Conservation (phyloP, 2,888 invertebrate genomes). For the Hesperia comma region DNA sequence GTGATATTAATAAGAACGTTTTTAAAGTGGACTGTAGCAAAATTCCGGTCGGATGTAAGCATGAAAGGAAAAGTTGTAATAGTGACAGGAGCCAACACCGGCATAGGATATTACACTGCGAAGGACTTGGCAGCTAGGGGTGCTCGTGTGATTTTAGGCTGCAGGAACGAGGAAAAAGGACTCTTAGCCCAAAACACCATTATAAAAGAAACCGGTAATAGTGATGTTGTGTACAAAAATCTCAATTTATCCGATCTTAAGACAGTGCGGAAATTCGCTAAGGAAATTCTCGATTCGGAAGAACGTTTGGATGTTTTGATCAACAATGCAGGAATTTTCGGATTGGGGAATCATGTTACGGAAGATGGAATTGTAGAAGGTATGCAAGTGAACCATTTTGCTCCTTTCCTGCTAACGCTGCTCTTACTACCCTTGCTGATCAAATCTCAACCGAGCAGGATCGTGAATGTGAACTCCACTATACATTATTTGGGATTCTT, state of each 20-base stretch:
- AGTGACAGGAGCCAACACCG: slow-evolving; percentile 63
- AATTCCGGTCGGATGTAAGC: slow-evolving; percentile 46
- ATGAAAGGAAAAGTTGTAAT: slow-evolving; percentile 60
- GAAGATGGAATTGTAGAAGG: slow-evolving; percentile 92
- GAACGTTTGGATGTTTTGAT: slow-evolving; percentile 89
- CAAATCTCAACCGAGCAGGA: slow-evolving; percentile 87
- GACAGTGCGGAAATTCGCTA: slow-evolving; percentile 90
- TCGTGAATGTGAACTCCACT: slow-evolving; percentile 90
- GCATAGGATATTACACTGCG: slow-evolving; percentile 64
- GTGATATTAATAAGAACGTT: slow-evolving; percentile 14
- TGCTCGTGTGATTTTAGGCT: slow-evolving; percentile 81
- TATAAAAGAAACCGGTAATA: slow-evolving; percentile 85
- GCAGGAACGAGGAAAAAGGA: slow-evolving; percentile 65
- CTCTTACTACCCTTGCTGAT: slow-evolving; percentile 90
- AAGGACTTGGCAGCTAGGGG: slow-evolving; percentile 71
- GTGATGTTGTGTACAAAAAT: slow-evolving; percentile 86
- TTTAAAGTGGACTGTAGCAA: slow-evolving; percentile 46
- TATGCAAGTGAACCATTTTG: slow-evolving; percentile 95
- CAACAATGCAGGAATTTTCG: slow-evolving; percentile 92
- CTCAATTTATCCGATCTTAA: slow-evolving; percentile 88
- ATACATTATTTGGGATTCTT: slow-evolving; percentile 87
- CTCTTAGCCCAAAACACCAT: slow-evolving; percentile 82
- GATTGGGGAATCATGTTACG: slow-evolving; percentile 85
- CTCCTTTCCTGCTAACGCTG: slow-evolving; percentile 94
- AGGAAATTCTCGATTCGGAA: slow-evolving; percentile 87